Evolutionary conservation across 2,113 vertebrate genomes (phyloP).

Genomic region (Triplophysa siluroides): DNA sequence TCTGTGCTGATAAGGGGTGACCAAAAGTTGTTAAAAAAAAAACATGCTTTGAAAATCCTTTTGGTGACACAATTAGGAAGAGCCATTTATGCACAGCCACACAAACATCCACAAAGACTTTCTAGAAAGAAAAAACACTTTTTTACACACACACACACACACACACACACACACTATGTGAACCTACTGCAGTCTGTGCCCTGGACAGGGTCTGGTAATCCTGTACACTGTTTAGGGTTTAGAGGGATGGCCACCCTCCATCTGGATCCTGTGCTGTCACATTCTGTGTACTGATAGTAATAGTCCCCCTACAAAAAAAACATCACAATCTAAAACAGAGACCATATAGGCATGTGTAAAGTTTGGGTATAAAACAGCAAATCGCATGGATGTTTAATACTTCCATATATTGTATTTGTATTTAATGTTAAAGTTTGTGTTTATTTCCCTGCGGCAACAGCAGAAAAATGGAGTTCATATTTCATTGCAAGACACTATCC

Average conservation of each 20-base stretch:
- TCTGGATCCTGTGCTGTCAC: constrained; percentile 91
- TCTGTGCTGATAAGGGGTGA: constrained; percentile 31
- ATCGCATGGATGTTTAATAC: neutral
- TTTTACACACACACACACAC: constrained; percentile 2
- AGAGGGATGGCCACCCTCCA: constrained; percentile 96
- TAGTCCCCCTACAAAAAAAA: constrained; percentile 84
- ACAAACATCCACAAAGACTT: neutral
- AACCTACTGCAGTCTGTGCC: constrained; percentile 98
- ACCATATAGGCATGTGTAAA: neutral
- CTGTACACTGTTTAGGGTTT: constrained; percentile 77
- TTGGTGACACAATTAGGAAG: neutral
- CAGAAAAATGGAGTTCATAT: too few species aligned
- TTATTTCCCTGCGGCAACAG: too few species aligned
- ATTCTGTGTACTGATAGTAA: constrained; percentile 98
- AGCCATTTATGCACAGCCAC: too few species aligned
- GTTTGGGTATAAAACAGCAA: neutral
- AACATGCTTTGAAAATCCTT: neutral
- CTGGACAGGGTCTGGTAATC: constrained; percentile 89
- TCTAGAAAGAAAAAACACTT: too few species aligned
- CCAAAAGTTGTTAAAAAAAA: neutral
- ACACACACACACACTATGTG: constrained; percentile 8
- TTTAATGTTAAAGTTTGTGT: too few species aligned
- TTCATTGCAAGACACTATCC: too few species aligned
- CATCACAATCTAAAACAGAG: constrained; percentile 37
- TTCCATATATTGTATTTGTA: too few species aligned